Percentiles rank a stretch among this genome's conserved stretches.
phyloP scores from a whole-genome alignment of 1,140 invertebrate genomes.

The Brachionus rubens region DNA sequence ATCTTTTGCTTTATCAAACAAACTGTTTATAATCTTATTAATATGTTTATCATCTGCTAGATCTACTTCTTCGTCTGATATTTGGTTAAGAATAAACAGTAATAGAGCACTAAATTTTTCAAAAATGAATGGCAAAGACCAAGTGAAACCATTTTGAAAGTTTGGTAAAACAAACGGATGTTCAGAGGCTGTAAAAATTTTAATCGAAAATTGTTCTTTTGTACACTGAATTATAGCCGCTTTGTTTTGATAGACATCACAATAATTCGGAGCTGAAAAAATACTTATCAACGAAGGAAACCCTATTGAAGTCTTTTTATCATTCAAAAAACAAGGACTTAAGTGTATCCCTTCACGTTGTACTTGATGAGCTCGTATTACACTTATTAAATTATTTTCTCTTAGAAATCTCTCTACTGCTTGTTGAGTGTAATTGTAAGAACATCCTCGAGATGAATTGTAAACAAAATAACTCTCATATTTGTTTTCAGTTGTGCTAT shows the following conservation, averaged over 20 bases:
- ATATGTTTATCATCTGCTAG: background rate
- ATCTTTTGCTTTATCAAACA: background rate
- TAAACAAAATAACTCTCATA: slow-evolving; percentile 48
- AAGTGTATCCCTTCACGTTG: slow-evolving; percentile 6
- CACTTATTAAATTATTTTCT: slow-evolving; percentile 89
- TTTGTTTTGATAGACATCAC: slow-evolving; percentile 46
- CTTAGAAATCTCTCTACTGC: slow-evolving; percentile 76
- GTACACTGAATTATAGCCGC: slow-evolving; percentile 22
- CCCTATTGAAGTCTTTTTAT: background rate
- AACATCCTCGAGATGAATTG: slow-evolving; percentile 62
- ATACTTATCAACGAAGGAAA: slow-evolving; percentile 43
- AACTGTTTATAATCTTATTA: background rate
- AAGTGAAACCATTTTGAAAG: slow-evolving; percentile 23
- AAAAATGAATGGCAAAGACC: slow-evolving; percentile 41
- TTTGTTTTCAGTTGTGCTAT: background rate
- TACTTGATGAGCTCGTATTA: slow-evolving; percentile 92
- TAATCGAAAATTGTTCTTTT: background rate
- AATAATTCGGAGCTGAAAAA: slow-evolving; percentile 46
- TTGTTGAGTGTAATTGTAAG: slow-evolving; percentile 64
- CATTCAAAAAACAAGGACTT: background rate
- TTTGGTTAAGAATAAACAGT: background rate
- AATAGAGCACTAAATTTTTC: slow-evolving; percentile 25
- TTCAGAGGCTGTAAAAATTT: background rate
- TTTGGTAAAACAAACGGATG: slow-evolving; percentile 46
- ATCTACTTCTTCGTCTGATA: slow-evolving; percentile 23